Percentiles rank a stretch among this genome's conserved stretches.
These are phyloP conservation scores for Nephrocerus scutellatus DNA, from an alignment of 2,888 invertebrate species.

Conservation along the genomic window DNA sequence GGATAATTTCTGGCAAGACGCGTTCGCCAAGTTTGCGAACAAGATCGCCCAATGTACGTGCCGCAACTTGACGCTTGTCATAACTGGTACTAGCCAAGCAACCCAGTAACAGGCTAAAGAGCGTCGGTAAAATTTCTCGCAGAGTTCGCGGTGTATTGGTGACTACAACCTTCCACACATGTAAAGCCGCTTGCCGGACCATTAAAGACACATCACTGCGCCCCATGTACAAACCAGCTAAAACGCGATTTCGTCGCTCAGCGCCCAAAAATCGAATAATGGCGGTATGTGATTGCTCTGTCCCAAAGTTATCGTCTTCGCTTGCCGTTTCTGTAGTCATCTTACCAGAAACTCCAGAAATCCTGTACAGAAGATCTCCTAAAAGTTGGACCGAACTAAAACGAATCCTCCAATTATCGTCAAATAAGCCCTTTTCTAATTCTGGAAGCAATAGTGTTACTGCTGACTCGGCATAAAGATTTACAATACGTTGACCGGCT, in stretches of 20 bases:
- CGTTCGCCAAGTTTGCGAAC: constrained; percentile 96
- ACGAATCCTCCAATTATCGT: constrained; percentile 97
- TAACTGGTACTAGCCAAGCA: constrained; percentile 94
- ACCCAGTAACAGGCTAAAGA: constrained; percentile 85
- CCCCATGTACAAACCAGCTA: constrained; percentile 95
- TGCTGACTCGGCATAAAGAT: constrained; percentile 91
- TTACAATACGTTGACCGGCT: constrained; percentile 95
- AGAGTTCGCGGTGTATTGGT: constrained; percentile 96
- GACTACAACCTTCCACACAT: constrained; percentile 99
- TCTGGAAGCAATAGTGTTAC: constrained; percentile 89
- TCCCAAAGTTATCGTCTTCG: constrained; percentile 99
- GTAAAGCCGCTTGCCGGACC: constrained; percentile 95
- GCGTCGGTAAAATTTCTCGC: constrained; percentile 88
- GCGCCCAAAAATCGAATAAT: constrained; percentile 83
- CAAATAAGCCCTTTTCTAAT: constrained; percentile 87
- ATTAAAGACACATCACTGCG: constrained; percentile 93
- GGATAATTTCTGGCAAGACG: constrained; percentile 95
- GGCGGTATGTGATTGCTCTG: constrained; percentile 87
- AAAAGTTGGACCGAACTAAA: constrained; percentile 90
- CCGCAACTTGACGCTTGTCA: constrained; percentile 94
- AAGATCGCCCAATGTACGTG: constrained; percentile 91
- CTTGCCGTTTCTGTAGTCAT: constrained; percentile 98
- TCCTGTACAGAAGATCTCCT: constrained; percentile 90
- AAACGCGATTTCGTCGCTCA: constrained; percentile 83
- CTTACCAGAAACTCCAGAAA: constrained; percentile 96